Evolutionary conservation across 2,797 vertebrate genomes (phyloP).

Genomic region (Scyliorhinus canicula): DNA sequence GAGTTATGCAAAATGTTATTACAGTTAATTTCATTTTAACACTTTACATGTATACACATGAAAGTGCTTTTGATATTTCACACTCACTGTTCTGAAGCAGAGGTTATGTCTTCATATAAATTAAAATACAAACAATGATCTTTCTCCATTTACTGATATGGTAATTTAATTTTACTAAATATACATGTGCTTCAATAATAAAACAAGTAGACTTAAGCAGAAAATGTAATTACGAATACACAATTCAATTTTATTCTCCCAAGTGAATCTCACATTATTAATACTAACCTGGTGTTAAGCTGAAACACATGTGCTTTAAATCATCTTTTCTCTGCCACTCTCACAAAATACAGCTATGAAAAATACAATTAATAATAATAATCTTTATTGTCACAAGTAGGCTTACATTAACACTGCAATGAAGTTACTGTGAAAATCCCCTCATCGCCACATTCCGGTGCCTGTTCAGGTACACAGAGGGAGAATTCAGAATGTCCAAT

Average conservation of each 20-base stretch:
- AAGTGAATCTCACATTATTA: neutral
- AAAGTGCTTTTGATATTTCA: neutral
- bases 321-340: neutral
- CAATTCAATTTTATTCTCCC: neutral
- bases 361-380: too few species aligned
- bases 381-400: too few species aligned
- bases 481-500: too few species aligned
- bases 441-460: too few species aligned
- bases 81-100: neutral
- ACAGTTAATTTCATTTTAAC: neutral
- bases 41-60: neutral
- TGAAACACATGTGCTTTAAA: neutral
- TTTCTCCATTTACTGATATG: neutral
- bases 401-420: too few species aligned
- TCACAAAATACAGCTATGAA: neutral
- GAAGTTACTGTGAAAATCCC: too few species aligned
- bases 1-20: neutral
- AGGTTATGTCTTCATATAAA: constrained; percentile 6
- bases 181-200: neutral
- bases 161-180: constrained; percentile 11
- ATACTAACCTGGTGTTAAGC: neutral
- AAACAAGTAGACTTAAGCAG: neutral
- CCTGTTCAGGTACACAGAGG: too few species aligned
- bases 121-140: neutral
- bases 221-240: neutral